Conservation (phyloP, 2,888 invertebrate genomes). For the Cabera pusaria region DNA sequence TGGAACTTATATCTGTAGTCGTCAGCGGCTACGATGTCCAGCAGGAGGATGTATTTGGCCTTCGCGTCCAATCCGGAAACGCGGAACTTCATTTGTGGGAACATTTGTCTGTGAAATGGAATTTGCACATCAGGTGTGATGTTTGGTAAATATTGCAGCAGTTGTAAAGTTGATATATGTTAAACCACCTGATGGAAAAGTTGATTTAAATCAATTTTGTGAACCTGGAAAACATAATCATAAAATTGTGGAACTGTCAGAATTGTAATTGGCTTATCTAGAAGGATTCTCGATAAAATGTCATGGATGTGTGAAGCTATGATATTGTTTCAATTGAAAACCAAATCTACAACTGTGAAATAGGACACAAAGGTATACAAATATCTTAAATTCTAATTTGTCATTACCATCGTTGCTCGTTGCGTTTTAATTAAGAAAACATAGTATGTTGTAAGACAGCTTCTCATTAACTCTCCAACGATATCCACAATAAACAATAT, state of each 20-base stretch:
- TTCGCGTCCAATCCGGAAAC: constrained; percentile 99
- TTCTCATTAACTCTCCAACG: too few species aligned
- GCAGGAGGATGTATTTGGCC: constrained; percentile 98
- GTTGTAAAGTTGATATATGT: too few species aligned
- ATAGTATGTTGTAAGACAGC: too few species aligned
- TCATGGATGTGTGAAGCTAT: too few species aligned
- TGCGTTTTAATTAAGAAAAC: constrained; percentile 8
- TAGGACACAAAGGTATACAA: not conserved
- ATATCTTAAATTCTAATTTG: constrained; percentile 7
- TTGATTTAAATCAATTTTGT: too few species aligned
- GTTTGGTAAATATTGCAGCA: too few species aligned
- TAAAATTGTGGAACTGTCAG: too few species aligned
- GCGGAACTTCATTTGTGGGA: constrained; percentile 99
- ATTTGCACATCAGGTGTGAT: constrained; percentile 28
- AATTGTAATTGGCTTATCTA: too few species aligned
- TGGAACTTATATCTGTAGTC: constrained; percentile 99
- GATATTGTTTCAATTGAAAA: too few species aligned
- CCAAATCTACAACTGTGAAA: not conserved
- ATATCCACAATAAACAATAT: too few species aligned
- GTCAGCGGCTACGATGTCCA: constrained; percentile 99
- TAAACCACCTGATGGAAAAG: not conserved
- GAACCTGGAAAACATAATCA: too few species aligned
- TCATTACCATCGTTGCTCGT: constrained; percentile 19
- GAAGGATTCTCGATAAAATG: too few species aligned
- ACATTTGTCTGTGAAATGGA: constrained; percentile 96